A percentile compares a stretch with the other conserved stretches of the same genome.
Evolutionary conservation across 2,888 invertebrate genomes (phyloP).

Genomic region (Agrilus cyanescens): DNA sequence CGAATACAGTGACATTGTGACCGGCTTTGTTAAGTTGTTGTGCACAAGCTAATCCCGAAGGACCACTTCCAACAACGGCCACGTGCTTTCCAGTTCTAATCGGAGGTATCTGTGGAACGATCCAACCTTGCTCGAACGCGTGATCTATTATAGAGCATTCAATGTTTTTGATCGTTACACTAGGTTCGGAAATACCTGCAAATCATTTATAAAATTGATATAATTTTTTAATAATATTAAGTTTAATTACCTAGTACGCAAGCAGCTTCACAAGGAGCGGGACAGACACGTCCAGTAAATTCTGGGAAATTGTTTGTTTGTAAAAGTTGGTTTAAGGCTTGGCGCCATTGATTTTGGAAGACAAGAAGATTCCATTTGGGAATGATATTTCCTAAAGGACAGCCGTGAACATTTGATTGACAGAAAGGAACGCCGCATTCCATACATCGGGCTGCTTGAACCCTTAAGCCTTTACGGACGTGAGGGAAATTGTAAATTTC

Average conservation of each 20-base stretch:
- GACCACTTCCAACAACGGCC: conserved; percentile 88
- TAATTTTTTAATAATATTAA: neutral
- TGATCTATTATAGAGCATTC: conserved; percentile 98
- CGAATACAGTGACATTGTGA: conserved; percentile 92
- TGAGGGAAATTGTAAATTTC: conserved; percentile 86
- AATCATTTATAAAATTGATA: neutral
- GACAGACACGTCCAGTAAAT: conserved; percentile 59
- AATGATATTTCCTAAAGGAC: conserved; percentile 95
- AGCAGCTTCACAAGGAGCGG: conserved; percentile 97
- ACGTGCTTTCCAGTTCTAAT: conserved; percentile 38
- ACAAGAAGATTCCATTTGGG: conserved; percentile 98
- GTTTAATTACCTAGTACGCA: conserved; percentile 65
- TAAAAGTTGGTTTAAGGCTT: conserved; percentile 81
- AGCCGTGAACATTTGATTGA: conserved; percentile 82
- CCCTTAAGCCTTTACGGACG: conserved; percentile 77
- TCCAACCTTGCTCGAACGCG: conserved; percentile 95
- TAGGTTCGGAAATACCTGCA: conserved; percentile 74
- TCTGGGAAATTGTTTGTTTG: conserved; percentile 99
- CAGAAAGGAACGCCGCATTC: conserved; percentile 99
- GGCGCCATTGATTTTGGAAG: conserved; percentile 88
- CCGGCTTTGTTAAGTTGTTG: conserved; percentile 97
- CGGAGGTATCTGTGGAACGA: conserved; percentile 52
- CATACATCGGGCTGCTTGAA: conserved; percentile 95
- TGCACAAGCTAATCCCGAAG: conserved; percentile 90
- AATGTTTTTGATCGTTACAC: conserved; percentile 98